phyloP scores from a whole-genome alignment of 2,113 vertebrate genomes.

The Paedocypris sp. region DNA sequence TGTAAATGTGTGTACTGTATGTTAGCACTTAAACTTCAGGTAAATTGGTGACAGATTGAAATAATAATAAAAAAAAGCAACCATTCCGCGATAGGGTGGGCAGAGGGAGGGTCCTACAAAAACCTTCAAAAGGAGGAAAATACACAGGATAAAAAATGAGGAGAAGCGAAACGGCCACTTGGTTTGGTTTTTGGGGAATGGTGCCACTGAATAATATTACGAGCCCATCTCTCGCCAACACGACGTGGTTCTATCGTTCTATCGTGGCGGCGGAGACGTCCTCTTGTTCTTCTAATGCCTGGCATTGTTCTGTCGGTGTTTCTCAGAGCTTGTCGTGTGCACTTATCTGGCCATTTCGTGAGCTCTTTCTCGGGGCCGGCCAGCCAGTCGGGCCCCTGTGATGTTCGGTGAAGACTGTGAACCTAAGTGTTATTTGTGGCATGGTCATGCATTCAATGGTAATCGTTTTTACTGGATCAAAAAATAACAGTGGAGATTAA shows the following conservation, averaged over 20 bases:
- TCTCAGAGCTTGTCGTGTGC: conserved; percentile 78
- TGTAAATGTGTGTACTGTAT: conserved; percentile 51
- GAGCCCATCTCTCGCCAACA: conserved; percentile 60
- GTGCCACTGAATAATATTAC: conserved; percentile 36
- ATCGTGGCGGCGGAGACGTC: conserved; percentile 63
- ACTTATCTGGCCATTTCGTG: conserved; percentile 87
- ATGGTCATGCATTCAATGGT: conserved; percentile 92
- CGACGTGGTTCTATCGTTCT: conserved; percentile 68
- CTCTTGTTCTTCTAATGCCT: conserved; percentile 70
- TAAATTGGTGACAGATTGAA: conserved; percentile 37
- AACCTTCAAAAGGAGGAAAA: conserved; percentile 16
- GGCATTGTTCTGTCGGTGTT: conserved; percentile 78
- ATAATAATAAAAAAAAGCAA: no score
- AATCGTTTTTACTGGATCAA: conserved; percentile 71
- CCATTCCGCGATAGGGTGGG: conserved; percentile 36
- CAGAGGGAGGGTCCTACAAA: not conserved
- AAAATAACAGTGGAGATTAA: conserved; percentile 14
- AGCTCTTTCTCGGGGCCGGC: conserved; percentile 81
- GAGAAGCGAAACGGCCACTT: conserved; percentile 11
- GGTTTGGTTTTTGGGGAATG: not conserved
- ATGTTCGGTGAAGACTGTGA: conserved; percentile 81
- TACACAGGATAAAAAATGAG: not conserved
- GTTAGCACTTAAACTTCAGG: conserved; percentile 53
- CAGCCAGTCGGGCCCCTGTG: conserved; percentile 82
- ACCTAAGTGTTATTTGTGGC: conserved; percentile 88